These are phyloP conservation scores for Echinarachnius parma DNA, from an alignment of 53 echinoderm and acorn worm genomes.

Conservation along the genomic window DNA sequence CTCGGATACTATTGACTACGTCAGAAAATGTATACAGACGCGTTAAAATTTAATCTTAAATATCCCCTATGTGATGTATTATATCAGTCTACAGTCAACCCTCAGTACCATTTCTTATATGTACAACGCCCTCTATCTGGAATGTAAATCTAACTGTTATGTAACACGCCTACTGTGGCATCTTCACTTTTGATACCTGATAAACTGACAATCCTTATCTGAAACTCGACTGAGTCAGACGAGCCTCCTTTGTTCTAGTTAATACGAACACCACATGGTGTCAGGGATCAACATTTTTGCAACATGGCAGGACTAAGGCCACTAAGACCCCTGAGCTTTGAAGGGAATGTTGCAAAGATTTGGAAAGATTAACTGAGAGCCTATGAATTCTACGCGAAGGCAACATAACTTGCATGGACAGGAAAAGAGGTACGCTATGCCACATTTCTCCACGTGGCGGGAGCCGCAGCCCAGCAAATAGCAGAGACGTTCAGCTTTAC, in stretches of 20 bases:
- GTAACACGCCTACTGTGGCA: too few species aligned
- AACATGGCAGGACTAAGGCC: conserved; percentile 13
- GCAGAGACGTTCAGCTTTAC: neutral
- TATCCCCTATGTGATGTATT: too few species aligned
- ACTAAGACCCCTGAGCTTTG: neutral
- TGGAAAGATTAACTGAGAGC: conserved; percentile 1
- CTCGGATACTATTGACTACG: too few species aligned
- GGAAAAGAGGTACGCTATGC: conserved; percentile 5
- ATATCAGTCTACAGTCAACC: neutral
- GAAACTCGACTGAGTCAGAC: neutral
- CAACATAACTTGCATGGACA: neutral
- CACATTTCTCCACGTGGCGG: conserved; percentile 14
- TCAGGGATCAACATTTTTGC: neutral
- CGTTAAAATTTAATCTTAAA: too few species aligned
- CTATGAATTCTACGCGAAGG: neutral
- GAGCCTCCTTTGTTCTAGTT: neutral
- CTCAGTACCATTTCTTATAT: neutral
- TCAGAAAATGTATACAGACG: too few species aligned
- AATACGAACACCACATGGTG: conserved; percentile 1
- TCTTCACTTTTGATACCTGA: too few species aligned
- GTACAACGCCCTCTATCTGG: neutral
- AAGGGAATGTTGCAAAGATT: conserved; percentile 6
- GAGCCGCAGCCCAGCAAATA: neutral
- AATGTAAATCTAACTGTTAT: neutral
- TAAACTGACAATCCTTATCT: neutral